Base-by-base conservation (phyloP, 2,888 invertebrate species). In the Leucoptera coffeella region DNA sequence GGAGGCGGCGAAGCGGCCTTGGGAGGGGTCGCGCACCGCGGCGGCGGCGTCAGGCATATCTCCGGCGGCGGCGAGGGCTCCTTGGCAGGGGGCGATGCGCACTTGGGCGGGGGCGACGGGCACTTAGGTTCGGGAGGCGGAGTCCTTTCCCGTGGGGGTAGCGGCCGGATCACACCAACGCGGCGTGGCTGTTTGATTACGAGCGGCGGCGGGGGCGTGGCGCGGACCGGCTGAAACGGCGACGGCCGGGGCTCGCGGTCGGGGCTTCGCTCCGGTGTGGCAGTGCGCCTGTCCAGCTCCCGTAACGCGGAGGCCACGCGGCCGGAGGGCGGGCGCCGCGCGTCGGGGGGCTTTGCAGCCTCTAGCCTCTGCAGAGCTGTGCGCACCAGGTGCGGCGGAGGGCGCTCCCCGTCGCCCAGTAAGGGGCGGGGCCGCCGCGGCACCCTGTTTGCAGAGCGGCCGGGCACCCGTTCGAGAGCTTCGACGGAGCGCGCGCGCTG, bases 361-460 rank as follows among this genome's bases (percentile, higher is more conserved):
- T 93, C 92, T 59, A 92, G 92, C 44, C 89, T 82, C 44, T 83
- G 78, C 33, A 90, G 76, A 9, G 89, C 84, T 32, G 88, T 83
- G 41, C 86, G 87, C 32, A 93, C 93, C 36, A 91, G 80, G 65
- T 93, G 92, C 2, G 85, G 84, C 11, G 92, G 91, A 2, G 93
- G 93, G 25, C 89, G 74, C 43, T 90, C 90, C 9, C 78, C 78
- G 36, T 83, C 84, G 39, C 78, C 78, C 41, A 84, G 71, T 25
- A 82, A 60, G 2, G 82, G 81, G 23, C 65, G 73, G 38, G 80
- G 73, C 41, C 75, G 75, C 33, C 38, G 58, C 39, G 38, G 61
- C 36, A 40, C 60, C 35, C 30, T 54, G 26, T 45, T 42, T 30
- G 58, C 41, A 73, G 81, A 36, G 62, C 73, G 39, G 75, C 69